Conservation (phyloP, 23 tunicate species). For the Botrylloides violaceus region DNA sequence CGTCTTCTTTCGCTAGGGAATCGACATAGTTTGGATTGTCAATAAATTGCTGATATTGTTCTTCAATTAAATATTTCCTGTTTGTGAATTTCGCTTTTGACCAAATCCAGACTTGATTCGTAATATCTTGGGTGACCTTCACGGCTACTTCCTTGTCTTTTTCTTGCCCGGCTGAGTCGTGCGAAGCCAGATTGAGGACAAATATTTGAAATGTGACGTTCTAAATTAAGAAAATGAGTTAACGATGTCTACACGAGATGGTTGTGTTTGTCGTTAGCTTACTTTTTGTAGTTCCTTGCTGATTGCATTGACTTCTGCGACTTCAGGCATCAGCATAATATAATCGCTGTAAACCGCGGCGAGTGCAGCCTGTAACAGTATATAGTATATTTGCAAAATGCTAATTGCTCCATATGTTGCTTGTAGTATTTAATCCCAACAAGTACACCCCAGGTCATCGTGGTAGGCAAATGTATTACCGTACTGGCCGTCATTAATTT, state of each 20-base stretch:
- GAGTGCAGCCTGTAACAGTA: constrained; percentile 1
- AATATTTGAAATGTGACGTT: constrained; percentile 26
- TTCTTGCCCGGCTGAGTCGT: constrained; percentile 43
- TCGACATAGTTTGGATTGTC: constrained; percentile 33
- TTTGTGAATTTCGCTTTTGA: constrained; percentile 60
- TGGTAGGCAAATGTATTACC: too few relatives aligned
- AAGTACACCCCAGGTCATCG: background rate
- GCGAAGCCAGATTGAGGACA: constrained; percentile 54
- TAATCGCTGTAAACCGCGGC: constrained; percentile 49
- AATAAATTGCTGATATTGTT: constrained; percentile 38
- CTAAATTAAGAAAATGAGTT: background rate
- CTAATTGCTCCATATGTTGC: background rate
- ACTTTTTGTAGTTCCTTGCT: constrained; percentile 39
- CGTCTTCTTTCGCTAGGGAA: constrained; percentile 27
- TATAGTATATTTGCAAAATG: too few relatives aligned
- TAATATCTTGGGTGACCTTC: constrained; percentile 40
- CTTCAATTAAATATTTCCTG: constrained; percentile 65
- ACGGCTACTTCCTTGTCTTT: constrained; percentile 44
- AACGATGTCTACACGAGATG: too few relatives aligned
- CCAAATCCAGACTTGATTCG: constrained; percentile 81
- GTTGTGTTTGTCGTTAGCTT: background rate
- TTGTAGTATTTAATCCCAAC: background rate
- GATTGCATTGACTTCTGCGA: constrained; percentile 59
- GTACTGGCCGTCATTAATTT: too few relatives aligned
- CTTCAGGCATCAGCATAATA: constrained; percentile 39